phyloP scores from a whole-genome alignment of 2,113 vertebrate species.

The Bubo blakistoni region DNA sequence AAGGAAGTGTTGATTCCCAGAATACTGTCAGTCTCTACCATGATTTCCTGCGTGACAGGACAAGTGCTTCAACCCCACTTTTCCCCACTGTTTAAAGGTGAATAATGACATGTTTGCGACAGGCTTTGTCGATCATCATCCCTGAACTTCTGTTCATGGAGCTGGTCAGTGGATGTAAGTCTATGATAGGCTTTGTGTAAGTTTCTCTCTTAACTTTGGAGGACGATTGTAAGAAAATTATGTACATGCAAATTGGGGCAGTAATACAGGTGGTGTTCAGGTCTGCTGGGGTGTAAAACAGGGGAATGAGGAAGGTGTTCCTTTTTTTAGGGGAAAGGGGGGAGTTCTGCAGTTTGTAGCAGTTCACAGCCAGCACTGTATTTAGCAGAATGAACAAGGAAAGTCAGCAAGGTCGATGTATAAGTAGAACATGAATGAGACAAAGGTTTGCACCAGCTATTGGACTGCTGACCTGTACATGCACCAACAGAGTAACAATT shows the following conservation, averaged over 20 bases:
- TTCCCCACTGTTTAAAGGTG: background rate
- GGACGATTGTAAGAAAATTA: background rate
- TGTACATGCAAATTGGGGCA: rapidly evolving
- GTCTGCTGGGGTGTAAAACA: background rate
- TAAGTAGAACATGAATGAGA: background rate
- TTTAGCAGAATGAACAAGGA: background rate
- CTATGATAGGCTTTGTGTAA: background rate
- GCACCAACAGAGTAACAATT: background rate
- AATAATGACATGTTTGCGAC: background rate
- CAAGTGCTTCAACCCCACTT: background rate
- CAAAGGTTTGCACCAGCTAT: background rate
- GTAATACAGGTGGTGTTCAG: background rate
- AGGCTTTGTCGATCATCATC: background rate
- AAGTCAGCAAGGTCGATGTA: background rate
- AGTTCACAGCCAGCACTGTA: background rate
- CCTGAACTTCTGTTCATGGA: background rate
- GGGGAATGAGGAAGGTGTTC: background rate
- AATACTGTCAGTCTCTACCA: background rate
- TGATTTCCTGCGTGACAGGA: background rate
- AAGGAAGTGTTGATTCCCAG: background rate
- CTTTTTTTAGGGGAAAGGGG: background rate
- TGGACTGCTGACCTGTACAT: background rate
- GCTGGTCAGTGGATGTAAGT: background rate
- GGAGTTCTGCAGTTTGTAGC: background rate
- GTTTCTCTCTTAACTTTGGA: background rate